A percentile compares a stretch with the other conserved stretches of the same genome.
These are phyloP conservation scores for Drosophila kambysellisi DNA, from an alignment of 2,888 invertebrate species.

Conservation along the genomic window DNA sequence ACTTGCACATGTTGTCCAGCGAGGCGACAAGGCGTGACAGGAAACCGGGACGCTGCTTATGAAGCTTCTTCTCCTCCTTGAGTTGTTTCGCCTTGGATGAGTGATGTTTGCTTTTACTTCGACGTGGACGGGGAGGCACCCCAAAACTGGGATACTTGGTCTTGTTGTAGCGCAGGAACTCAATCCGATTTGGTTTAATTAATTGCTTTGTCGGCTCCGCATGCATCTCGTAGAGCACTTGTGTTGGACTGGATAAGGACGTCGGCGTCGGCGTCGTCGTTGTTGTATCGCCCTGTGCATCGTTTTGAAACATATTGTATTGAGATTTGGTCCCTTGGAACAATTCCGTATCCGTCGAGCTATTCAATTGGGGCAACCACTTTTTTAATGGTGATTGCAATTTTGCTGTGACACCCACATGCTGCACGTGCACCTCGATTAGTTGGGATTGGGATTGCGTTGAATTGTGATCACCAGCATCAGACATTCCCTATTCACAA, in stretches of 20 bases:
- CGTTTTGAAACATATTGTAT: slow-evolving; percentile 70
- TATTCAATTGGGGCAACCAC: slow-evolving; percentile 70
- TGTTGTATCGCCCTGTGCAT: slow-evolving; percentile 39
- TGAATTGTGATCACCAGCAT: slow-evolving; percentile 63
- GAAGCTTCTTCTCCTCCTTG: slow-evolving; percentile 10
- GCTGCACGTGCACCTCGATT: slow-evolving; percentile 80
- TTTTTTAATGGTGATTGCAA: slow-evolving; percentile 79
- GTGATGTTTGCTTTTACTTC: slow-evolving; percentile 23
- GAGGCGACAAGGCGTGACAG: slow-evolving; percentile 66
- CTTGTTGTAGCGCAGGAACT: slow-evolving; percentile 78
- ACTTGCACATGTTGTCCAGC: slow-evolving; percentile 73
- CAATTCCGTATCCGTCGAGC: slow-evolving; percentile 80
- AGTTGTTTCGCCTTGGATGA: neutral
- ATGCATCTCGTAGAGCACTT: slow-evolving; percentile 80
- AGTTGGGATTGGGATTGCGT: slow-evolving; percentile 76
- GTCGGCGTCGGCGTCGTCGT: slow-evolving; percentile 34
- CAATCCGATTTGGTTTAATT: slow-evolving; percentile 79
- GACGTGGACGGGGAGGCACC: slow-evolving; percentile 37
- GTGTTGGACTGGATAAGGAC: slow-evolving; percentile 48
- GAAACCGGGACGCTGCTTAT: slow-evolving; percentile 38
- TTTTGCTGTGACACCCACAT: slow-evolving; percentile 83
- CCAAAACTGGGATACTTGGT: slow-evolving; percentile 32
- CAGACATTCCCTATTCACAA: slow-evolving; percentile 66
- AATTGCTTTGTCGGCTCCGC: slow-evolving; percentile 58
- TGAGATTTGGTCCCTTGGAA: slow-evolving; percentile 54